Evolutionary conservation across 1,140 invertebrate species (phyloP).

Genomic region (Drosophila biarmipes): DNA sequence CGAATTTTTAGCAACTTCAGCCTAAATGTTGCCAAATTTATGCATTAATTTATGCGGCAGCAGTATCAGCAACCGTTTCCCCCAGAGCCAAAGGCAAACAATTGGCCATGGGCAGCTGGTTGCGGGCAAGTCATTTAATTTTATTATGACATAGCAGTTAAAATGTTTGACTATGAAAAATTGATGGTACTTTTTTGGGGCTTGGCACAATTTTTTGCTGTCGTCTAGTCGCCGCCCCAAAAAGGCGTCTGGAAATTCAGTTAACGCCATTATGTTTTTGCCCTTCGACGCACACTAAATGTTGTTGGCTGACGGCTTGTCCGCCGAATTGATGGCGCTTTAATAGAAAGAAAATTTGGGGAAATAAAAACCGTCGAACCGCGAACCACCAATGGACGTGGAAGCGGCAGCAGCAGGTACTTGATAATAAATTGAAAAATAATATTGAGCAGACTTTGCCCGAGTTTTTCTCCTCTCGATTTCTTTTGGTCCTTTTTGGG

Average conservation of each 20-base stretch:
- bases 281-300: constrained; percentile 52
- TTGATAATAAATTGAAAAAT: constrained; percentile 78
- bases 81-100: constrained; percentile 25
- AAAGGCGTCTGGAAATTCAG: constrained; percentile 50
- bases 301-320: constrained; percentile 33
- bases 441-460: constrained; percentile 72
- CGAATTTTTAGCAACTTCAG: background rate
- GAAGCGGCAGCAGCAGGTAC: constrained; percentile 53
- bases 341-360: constrained; percentile 65
- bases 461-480: constrained; percentile 11
- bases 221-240: constrained; percentile 18
- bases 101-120: constrained; percentile 25
- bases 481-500: constrained; percentile 14
- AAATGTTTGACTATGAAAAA: constrained; percentile 67
- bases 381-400: constrained; percentile 20
- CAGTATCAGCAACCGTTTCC: constrained; percentile 21
- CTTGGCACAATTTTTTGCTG: background rate
- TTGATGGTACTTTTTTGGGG: constrained; percentile 44
- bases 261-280: constrained; percentile 55
- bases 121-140: constrained; percentile 58
- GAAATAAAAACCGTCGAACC: constrained; percentile 58
- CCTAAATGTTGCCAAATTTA: constrained; percentile 19
- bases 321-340: constrained; percentile 66
- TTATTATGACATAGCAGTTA: constrained; percentile 72
- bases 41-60: constrained; percentile 9